phyloP scores from a whole-genome alignment of 2,888 invertebrate genomes.

The Tachina fera region DNA sequence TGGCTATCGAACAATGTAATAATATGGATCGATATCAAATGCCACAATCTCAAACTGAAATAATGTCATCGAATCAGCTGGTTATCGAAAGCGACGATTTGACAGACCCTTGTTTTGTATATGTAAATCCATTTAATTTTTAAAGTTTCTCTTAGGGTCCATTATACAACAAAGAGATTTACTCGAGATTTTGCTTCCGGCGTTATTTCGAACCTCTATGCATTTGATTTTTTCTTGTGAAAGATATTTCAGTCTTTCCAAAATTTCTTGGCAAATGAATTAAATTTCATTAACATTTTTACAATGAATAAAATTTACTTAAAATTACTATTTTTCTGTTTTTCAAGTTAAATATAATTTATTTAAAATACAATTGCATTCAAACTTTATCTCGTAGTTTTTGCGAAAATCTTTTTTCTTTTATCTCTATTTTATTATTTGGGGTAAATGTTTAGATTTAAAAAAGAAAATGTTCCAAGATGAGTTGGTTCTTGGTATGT shows the following conservation, averaged over 20 bases:
- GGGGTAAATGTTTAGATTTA: constrained; percentile 31
- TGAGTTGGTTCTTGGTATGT: constrained; percentile 7
- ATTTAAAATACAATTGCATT: constrained; percentile 15
- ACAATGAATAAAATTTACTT: neutral
- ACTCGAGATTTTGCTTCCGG: neutral
- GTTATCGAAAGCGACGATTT: too few species aligned
- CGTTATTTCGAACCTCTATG: too few species aligned
- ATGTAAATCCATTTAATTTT: too few species aligned
- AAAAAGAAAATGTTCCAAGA: neutral
- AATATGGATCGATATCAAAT: too few species aligned
- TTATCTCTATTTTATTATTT: constrained; percentile 1
- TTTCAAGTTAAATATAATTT: neutral
- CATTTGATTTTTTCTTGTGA: too few species aligned
- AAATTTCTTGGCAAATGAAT: constrained; percentile 11
- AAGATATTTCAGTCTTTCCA: neutral
- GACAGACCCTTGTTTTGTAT: too few species aligned
- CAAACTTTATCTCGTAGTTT: neutral
- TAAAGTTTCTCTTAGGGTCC: too few species aligned
- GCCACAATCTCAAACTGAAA: too few species aligned
- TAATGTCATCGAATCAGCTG: too few species aligned
- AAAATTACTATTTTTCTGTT: constrained; percentile 1
- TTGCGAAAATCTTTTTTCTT: constrained; percentile 6
- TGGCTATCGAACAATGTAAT: too few species aligned
- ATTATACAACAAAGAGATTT: too few species aligned
- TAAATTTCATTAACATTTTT: constrained; percentile 19